Evolutionary conservation across 1,140 invertebrate genomes (phyloP).

Genomic region (Yoshiicerus persimilis): DNA sequence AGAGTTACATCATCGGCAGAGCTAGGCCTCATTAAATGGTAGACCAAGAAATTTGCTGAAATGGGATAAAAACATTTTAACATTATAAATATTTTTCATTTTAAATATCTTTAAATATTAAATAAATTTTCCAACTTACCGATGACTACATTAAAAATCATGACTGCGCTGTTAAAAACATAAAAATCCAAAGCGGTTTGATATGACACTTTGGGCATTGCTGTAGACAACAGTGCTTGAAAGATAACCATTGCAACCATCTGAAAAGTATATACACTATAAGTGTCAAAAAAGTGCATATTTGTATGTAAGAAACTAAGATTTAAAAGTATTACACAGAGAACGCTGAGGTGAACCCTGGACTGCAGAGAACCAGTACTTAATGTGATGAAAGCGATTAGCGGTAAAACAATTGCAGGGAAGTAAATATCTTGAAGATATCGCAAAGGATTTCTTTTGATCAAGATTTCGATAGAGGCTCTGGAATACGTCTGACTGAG

Average conservation of each 20-base stretch:
- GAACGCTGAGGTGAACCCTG: background rate
- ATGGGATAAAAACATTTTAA: background rate
- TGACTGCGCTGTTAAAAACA: constrained; percentile 17
- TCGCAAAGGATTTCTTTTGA: constrained; percentile 21
- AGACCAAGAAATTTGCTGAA: constrained; percentile 28
- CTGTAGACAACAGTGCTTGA: background rate
- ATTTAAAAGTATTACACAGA: background rate
- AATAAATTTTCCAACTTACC: background rate
- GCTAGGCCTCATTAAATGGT: constrained; percentile 21
- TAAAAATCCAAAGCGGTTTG: constrained; percentile 43
- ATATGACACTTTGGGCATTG: constrained; percentile 35
- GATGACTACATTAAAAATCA: constrained; percentile 29
- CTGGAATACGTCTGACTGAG: constrained; percentile 21
- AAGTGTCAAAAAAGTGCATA: too few species aligned
- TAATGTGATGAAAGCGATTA: constrained; percentile 30
- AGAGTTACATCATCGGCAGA: background rate
- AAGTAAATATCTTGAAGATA: constrained; percentile 37
- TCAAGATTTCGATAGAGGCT: constrained; percentile 28
- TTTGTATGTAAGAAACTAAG: too few species aligned
- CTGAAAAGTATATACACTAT: constrained; percentile 26
- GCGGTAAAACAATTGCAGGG: constrained; percentile 6
- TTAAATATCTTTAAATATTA: background rate
- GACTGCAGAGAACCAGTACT: background rate
- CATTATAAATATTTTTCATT: background rate
- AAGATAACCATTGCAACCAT: constrained; percentile 25